Evolutionary conservation across 2,888 invertebrate genomes (phyloP), one percentile per base, ranked within the genome.

Genomic region (Eudemis profundana): DNA sequence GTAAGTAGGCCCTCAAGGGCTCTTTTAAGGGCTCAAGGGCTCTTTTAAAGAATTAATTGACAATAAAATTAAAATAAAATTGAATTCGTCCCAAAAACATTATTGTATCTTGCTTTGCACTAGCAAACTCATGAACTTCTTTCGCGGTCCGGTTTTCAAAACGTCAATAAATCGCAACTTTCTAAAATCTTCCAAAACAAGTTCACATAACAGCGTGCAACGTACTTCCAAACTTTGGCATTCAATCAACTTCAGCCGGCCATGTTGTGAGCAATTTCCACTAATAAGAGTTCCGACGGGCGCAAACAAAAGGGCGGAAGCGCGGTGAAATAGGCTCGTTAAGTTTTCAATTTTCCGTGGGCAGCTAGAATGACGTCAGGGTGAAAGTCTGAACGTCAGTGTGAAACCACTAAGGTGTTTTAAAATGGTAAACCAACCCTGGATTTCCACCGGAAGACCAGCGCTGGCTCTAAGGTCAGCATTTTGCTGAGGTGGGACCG

Each of bases 341-440:
- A 89, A 87, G 88, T 89, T 89, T 89, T 90, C 89, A 89, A 90
- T 89, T 89, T 89, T 87, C 87, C 79, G 78, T 83, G 83, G 82
- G 87, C 82, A 76, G 73, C 69, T 27, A 53, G 68, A 63, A 65
- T 67, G 70, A 74, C 68, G 69, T 64, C 62, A 54, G 60, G 65
- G 61, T 8, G 33, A 57, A 71, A 3, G 40, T 3, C 40, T 40
- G n/a, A 2, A 33, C 33, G 33, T 0, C 1, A 1, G 33, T n/a
- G n/a, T n/a, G n/a, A n/a, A n/a, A n/a, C n/a, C n/a, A n/a, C n/a
- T n/a, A n/a, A n/a, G n/a, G n/a, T n/a, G n/a, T n/a, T n/a, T n/a
- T n/a, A n/a, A n/a, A n/a, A n/a, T n/a, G n/a, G n/a, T n/a, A n/a
- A n/a, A n/a, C n/a, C n/a, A n/a, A n/a, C n/a, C n/a, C n/a, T n/a